Base-by-base conservation (phyloP, 2,888 invertebrate genomes). In the Folsomia manolachei region DNA sequence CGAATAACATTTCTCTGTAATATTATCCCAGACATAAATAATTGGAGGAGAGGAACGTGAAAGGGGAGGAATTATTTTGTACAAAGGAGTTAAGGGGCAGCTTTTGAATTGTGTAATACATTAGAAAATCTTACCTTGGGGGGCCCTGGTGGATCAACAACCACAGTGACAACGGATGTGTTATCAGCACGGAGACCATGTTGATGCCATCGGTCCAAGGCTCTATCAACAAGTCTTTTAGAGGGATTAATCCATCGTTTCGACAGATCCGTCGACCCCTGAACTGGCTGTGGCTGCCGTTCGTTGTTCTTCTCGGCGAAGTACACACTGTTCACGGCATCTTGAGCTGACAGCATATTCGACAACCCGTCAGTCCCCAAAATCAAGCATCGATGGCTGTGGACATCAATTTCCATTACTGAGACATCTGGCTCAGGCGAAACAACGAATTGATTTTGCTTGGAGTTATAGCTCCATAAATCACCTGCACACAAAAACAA, bases 291-390 rank as follows among this genome's bases (percentile, higher is more conserved):
- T 39, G 80, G 74, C 56, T 81, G 82, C 52, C 81, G 75, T 74
- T 93, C 92, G 82, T 94, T 94, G 80, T 91, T 90, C 51, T 87
- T 86, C 83, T 94, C 94, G 0, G 92, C 91, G 61, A 90, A 89
- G 81, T 91, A 91, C 1, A 96, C 95, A 75, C 93, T 88, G 70
- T 90, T 88, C 4, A 96, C 94, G 0, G 96, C 93, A 78, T 90
- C 90, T 80, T 91, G 89, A 0, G 95, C 88, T 1, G 90, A 89
- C 76, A 98, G 86, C 89, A 98, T 95, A 85, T 99, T 98, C 92
- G 95, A 98, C 51, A 98, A 86, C 0, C 98, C 98, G 84, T 99
- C 98, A 0, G 97, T 96, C 70, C 96, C 97, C 82, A 98, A 91
- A 79, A 98, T 92, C 60, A 98, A 86, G 86, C 97, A 98, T 81